Percentiles rank a stretch among this genome's conserved stretches.
These are phyloP conservation scores for Trachymyrmex cornetzi DNA, from an alignment of 1,140 invertebrate species.

Conservation along the genomic window DNA sequence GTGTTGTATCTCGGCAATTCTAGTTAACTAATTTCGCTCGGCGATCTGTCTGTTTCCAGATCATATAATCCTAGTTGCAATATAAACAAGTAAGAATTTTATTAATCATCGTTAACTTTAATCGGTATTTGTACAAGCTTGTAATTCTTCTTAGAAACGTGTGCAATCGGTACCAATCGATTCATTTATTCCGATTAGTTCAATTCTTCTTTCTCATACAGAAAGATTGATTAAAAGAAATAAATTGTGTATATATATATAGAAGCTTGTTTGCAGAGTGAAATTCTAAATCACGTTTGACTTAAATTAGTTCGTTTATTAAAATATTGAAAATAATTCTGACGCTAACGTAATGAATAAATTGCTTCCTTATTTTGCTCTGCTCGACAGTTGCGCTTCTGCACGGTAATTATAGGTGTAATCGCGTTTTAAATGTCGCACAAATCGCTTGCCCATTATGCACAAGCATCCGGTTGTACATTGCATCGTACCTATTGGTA, in stretches of 20 bases:
- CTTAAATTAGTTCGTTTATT: slow-evolving; percentile 21
- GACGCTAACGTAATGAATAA: slow-evolving; percentile 24
- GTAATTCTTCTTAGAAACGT: not conserved
- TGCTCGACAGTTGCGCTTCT: not conserved
- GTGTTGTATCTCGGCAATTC: not conserved
- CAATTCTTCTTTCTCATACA: not conserved
- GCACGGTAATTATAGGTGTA: slow-evolving; percentile 2
- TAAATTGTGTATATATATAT: not conserved
- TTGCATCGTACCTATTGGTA: not conserved
- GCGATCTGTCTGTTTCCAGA: not conserved
- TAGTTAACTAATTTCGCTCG: not conserved
- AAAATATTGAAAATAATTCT: slow-evolving; percentile 39
- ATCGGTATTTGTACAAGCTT: not conserved
- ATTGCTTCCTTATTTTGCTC: slow-evolving; percentile 45
- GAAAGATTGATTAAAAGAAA: slow-evolving; percentile 6
- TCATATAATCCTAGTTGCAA: not conserved
- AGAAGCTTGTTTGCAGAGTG: not conserved
- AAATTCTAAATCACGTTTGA: slow-evolving; percentile 2
- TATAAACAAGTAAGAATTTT: slow-evolving; percentile 1
- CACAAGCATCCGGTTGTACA: not conserved
- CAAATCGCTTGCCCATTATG: not conserved
- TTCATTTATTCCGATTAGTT: slow-evolving; percentile 20
- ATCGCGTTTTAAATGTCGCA: slow-evolving; percentile 33
- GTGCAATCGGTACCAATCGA: slow-evolving; percentile 11
- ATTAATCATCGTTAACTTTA: not conserved